These are phyloP conservation scores for Typhlomys cinereus DNA, from an alignment of 2,113 vertebrate species.

Conservation along the genomic window DNA sequence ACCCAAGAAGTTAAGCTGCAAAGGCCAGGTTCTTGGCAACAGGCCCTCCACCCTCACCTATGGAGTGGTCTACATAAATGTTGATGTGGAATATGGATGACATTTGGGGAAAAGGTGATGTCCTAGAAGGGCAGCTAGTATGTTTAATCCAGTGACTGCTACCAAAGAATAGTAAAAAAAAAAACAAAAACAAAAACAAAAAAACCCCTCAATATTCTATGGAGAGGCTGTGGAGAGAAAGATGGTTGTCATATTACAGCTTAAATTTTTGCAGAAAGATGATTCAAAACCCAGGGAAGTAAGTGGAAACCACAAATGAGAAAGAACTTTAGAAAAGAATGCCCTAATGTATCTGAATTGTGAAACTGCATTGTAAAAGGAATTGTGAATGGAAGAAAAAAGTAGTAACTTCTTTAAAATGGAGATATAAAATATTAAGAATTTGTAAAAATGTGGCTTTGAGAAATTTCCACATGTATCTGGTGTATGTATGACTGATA, in stretches of 20 bases:
- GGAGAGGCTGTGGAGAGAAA: not conserved
- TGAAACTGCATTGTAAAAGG: not conserved
- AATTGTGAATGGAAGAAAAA: not conserved
- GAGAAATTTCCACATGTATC: not conserved
- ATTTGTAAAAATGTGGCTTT: not conserved
- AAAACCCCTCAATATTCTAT: not conserved
- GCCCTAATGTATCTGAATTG: not conserved
- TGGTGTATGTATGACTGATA: not conserved
- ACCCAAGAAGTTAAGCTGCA: not conserved
- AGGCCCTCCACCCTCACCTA: not conserved
- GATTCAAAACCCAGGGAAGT: not conserved
- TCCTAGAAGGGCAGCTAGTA: not conserved
- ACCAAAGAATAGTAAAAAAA: not conserved
- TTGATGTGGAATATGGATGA: not conserved
- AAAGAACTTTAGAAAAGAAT: not conserved
- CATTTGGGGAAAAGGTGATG: accelerated
- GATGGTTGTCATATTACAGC: not conserved
- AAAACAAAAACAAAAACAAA: no score
- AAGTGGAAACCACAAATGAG: not conserved
- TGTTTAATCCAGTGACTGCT: not conserved
- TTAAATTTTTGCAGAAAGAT: not conserved
- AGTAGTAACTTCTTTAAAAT: not conserved
- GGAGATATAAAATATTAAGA: not conserved
- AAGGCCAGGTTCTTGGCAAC: not conserved
- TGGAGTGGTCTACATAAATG: not conserved